Conservation (phyloP, 2,888 invertebrate genomes). For the Agrochola litura region DNA sequence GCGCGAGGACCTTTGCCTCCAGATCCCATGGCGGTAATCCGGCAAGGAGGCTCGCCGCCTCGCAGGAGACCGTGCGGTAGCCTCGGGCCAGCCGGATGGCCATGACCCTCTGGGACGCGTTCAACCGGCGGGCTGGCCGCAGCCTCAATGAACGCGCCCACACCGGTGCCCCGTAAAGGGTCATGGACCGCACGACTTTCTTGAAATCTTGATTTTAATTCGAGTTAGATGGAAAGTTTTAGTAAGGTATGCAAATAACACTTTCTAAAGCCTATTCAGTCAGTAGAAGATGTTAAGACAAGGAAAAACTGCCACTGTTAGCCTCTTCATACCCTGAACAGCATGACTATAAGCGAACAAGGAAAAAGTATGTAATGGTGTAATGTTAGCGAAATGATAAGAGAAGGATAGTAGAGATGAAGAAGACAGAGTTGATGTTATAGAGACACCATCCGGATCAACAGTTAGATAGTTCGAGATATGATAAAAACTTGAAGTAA, state of each 20-base stretch:
- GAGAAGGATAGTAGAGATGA: no score
- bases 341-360: not conserved
- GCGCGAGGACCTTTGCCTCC: no score
- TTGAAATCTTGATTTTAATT: conserved; percentile 5
- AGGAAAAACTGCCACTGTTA: not conserved
- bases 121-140: no score
- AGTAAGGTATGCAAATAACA: not conserved
- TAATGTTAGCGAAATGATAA: not conserved
- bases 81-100: no score
- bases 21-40: no score
- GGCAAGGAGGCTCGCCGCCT: no score
- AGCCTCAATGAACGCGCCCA: no score
- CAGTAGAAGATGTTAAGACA: not conserved
- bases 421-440: not conserved
- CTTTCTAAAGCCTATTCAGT: conserved; percentile 2
- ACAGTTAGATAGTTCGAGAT: not conserved
- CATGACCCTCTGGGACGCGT: no score
- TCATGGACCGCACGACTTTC: no score
- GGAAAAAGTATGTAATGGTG: not conserved
- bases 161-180: no score
- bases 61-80: no score
- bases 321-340: not conserved
- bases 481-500: not conserved
- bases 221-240: conserved; percentile 15
- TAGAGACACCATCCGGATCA: not conserved